Evolutionary conservation across 2,113 vertebrate species (phyloP), one percentile per base, ranked within the genome.

Genomic region (Phylloscopus whistleri): DNA sequence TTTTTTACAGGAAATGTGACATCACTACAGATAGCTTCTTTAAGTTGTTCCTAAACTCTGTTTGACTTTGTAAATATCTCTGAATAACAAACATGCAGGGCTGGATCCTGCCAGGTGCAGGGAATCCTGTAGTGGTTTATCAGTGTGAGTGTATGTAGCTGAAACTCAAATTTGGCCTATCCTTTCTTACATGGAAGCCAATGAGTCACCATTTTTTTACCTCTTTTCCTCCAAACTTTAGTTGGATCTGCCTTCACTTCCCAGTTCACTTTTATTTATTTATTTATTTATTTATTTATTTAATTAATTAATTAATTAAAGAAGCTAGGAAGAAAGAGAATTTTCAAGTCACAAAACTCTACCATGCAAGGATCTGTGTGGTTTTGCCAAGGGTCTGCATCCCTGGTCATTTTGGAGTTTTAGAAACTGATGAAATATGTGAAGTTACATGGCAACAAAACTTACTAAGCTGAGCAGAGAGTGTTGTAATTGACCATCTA

Each of bases 31-130:
- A 70, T 21, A 73, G 14, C 2, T 60, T 68, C 51, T 66, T 51
- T 69, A 86, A 83, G 91, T 15, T 75, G 44, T 81, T 94, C 69
- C 31, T 35, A 83, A 91, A 43, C 12, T 84, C 27, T 4, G 22
- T 92, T 56, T 90, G 48, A 56, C 68, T 95, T 75, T 60, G 16
- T 30, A 92, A 95, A 81, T 62, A 72, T 64, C 39, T 74, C 52
- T 74, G 80, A 86, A 46, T 48, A 63, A 49, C 31, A 84, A 88
- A 63, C 12, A 20, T 7, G 6, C 11, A 27, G 35, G 52, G 44
- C 48, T 73, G 52, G 39, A 72, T 84, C 60, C 58, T 73, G 35
- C 41, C 86, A 88, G 10, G 13, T 52, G 37, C 11, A 26, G 72
- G 59, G 76, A 92, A 84, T 55, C 24, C 56, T 33, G 7, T 26